Conservation (phyloP, 2,797 vertebrate genomes). For the Poeciliopsis turneri region DNA sequence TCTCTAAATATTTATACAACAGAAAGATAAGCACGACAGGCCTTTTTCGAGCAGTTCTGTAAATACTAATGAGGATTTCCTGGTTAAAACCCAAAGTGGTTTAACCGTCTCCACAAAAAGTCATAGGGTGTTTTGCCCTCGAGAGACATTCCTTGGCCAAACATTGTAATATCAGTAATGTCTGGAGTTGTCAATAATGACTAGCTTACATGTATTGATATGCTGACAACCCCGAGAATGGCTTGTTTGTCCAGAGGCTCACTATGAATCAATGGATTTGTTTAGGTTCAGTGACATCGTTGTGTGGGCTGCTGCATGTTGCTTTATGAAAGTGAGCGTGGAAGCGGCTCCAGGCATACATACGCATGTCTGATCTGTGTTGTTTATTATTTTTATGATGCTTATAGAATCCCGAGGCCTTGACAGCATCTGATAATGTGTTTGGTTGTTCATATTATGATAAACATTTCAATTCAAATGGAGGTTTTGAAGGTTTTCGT, state of each 20-base stretch:
- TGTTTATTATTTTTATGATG: not conserved
- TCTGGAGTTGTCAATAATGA: slow-evolving; percentile 49
- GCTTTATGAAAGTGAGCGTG: not conserved
- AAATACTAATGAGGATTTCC: slow-evolving; percentile 15
- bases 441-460: not conserved
- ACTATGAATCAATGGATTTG: slow-evolving; percentile 68
- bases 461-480: not conserved
- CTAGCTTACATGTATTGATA: slow-evolving; percentile 68
- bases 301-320: slow-evolving; percentile 40
- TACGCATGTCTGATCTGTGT: not conserved
- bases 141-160: slow-evolving; percentile 49
- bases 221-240: slow-evolving; percentile 70
- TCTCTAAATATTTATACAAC: not conserved
- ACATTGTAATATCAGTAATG: slow-evolving; percentile 55
- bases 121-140: slow-evolving; percentile 20
- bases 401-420: not conserved
- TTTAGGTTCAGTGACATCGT: slow-evolving; percentile 58
- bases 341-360: not conserved
- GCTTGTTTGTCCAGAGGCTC: slow-evolving; percentile 75
- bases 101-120: not conserved
- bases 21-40: slow-evolving; percentile 19
- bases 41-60: slow-evolving; percentile 17
- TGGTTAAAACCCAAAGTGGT: slow-evolving; percentile 9
- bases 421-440: not conserved
- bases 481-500: not conserved